phyloP scores from a whole-genome alignment of 2,113 vertebrate genomes.

The Anolis sagrei region DNA sequence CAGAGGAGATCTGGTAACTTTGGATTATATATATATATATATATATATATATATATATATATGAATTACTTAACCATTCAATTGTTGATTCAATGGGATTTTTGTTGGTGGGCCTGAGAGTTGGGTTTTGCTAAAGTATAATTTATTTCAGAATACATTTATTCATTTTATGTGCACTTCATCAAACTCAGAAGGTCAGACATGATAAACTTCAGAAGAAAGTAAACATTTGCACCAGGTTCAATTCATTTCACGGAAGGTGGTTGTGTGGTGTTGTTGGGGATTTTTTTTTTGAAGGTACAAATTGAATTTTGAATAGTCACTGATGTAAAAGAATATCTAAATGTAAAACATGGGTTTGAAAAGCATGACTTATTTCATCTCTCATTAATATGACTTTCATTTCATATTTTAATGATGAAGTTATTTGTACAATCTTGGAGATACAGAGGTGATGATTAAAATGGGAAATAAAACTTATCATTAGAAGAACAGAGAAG shows the following conservation, averaged over 20 bases:
- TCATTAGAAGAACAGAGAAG: constrained; percentile 19
- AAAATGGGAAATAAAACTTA: background rate
- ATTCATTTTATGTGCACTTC: background rate
- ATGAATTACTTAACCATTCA: no score
- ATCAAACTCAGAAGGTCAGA: background rate
- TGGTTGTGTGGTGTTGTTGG: background rate
- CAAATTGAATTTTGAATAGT: constrained; percentile 8
- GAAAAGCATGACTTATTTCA: constrained; percentile 26
- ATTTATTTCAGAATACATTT: background rate
- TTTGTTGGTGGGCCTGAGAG: no score
- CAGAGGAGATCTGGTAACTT: no score
- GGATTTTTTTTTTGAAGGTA: background rate
- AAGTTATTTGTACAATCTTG: constrained; percentile 10
- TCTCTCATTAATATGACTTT: constrained; percentile 17
- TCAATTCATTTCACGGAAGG: background rate
- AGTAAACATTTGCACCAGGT: background rate
- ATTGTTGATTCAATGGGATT: no score
- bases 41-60: no score
- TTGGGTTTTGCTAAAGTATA: no score
- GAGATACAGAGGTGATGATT: constrained; percentile 11
- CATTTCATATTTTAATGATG: constrained; percentile 46
- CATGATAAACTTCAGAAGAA: background rate
- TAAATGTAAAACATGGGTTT: constrained; percentile 25
- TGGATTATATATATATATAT: no score
- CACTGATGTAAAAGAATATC: constrained; percentile 24